These are phyloP conservation scores for Abrostola triplasia DNA, from an alignment of 2,888 invertebrate genomes.

Conservation along the genomic window DNA sequence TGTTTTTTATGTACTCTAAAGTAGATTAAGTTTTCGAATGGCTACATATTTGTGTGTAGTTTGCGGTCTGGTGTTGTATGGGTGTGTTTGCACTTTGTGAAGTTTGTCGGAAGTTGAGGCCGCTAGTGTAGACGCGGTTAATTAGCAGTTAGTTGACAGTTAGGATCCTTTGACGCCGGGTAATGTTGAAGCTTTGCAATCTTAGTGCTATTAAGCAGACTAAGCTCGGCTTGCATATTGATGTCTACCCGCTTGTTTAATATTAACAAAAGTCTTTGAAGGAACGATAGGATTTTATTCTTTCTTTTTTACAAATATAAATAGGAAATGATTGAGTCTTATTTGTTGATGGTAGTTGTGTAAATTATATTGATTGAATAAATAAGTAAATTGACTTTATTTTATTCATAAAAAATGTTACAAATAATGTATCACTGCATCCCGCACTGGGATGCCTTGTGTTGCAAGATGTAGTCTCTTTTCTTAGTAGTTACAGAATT, in stretches of 20 bases:
- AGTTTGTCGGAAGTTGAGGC: slow-evolving; percentile 55
- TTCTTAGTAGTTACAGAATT: too few species aligned
- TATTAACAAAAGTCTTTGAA: slow-evolving; percentile 24
- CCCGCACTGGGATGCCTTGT: too few species aligned
- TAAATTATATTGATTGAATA: too few species aligned
- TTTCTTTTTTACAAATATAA: background rate
- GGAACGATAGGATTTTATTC: background rate
- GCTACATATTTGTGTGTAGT: slow-evolving; percentile 58
- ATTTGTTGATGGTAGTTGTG: too few species aligned
- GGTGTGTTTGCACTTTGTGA: slow-evolving; percentile 58
- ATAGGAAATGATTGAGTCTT: background rate
- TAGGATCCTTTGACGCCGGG: slow-evolving; percentile 73
- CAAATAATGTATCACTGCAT: too few species aligned
- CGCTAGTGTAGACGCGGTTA: slow-evolving; percentile 68
- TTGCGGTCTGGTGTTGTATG: slow-evolving; percentile 60
- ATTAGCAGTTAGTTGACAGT: slow-evolving; percentile 78
- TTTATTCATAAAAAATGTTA: too few species aligned
- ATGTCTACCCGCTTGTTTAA: slow-evolving; percentile 25
- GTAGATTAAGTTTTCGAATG: slow-evolving; percentile 63
- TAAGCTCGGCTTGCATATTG: slow-evolving; percentile 36
- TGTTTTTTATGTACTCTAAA: slow-evolving; percentile 58
- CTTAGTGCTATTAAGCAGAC: slow-evolving; percentile 61
- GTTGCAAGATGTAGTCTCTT: too few species aligned
- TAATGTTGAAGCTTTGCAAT: slow-evolving; percentile 67
- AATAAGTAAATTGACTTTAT: too few species aligned